Percentiles rank a stretch among this genome's conserved stretches.
Evolutionary conservation across 2,113 vertebrate species (phyloP).

Genomic region (Aspiorhynchus laticeps): DNA sequence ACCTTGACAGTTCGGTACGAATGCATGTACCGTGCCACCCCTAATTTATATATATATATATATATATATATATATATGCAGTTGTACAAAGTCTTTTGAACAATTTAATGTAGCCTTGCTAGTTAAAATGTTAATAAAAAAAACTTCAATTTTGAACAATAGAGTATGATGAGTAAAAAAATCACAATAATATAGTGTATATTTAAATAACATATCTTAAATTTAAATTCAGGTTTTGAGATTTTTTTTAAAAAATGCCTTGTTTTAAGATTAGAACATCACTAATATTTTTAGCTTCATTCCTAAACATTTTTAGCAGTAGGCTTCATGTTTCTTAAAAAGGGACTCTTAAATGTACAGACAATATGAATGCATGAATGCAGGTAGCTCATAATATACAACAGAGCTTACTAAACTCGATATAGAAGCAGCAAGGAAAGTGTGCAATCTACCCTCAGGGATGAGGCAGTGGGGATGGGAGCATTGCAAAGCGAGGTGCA

Average conservation of each 20-base stretch:
- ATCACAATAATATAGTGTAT: too few species aligned
- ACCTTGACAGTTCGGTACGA: too few species aligned
- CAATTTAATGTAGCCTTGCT: too few species aligned
- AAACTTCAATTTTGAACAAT: too few species aligned
- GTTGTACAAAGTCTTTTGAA: too few species aligned
- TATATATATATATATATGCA: too few species aligned
- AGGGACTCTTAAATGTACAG: not conserved
- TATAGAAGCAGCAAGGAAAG: not conserved
- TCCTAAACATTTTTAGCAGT: not conserved
- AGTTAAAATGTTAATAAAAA: too few species aligned
- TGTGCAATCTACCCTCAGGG: conserved; percentile 8
- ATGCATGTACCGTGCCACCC: too few species aligned
- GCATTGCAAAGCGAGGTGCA: not conserved
- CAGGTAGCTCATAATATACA: not conserved
- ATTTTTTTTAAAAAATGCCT: not conserved
- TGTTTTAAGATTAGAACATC: not conserved
- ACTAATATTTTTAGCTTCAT: not conserved
- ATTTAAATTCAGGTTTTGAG: not conserved
- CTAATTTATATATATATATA: too few species aligned
- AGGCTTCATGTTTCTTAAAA: not conserved
- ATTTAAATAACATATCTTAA: too few species aligned
- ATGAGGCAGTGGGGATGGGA: not conserved
- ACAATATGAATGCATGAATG: not conserved
- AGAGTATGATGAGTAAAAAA: too few species aligned
- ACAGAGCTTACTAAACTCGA: not conserved